Conservation (phyloP, 2,797 vertebrate species). For the Moxostoma hubbsi region DNA sequence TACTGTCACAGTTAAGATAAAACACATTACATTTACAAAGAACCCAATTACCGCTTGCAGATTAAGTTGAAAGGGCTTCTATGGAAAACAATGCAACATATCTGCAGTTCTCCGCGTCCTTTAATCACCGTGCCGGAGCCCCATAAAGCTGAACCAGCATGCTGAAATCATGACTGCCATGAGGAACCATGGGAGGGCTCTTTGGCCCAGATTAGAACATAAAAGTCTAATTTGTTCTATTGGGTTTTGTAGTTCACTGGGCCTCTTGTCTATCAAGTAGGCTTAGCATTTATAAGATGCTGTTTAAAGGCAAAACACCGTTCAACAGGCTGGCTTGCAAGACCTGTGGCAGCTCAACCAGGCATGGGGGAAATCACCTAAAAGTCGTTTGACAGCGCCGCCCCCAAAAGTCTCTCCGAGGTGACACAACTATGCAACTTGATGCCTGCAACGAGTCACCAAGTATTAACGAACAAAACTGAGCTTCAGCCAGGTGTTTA, state of each 20-base stretch:
- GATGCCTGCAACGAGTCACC: neutral
- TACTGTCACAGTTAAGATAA: conserved; percentile 37
- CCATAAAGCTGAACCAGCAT: conserved; percentile 19
- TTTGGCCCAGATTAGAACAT: conserved; percentile 51
- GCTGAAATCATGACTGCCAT: conserved; percentile 34
- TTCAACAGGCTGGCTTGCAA: neutral
- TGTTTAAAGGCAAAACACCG: neutral
- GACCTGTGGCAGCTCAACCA: neutral
- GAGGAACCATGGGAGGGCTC: conserved; percentile 40
- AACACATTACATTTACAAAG: conserved; percentile 50
- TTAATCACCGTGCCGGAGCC: conserved; percentile 52
- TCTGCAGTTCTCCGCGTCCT: conserved; percentile 37
- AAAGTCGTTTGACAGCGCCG: neutral
- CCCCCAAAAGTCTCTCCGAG: neutral
- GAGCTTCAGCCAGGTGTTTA: neutral
- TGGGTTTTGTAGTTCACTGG: conserved; percentile 49
- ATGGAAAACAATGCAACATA: conserved; percentile 54
- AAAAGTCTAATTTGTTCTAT: conserved; percentile 54
- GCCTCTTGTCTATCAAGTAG: conserved; percentile 39
- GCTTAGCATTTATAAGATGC: conserved; percentile 25
- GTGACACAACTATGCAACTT: neutral
- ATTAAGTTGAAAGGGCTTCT: conserved; percentile 48
- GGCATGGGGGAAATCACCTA: conserved; percentile 12
- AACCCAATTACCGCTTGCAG: conserved; percentile 54
- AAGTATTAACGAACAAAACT: conserved; percentile 24